Evolutionary conservation across 1,140 invertebrate genomes (phyloP).

Genomic region (Cotesia chilonis): DNA sequence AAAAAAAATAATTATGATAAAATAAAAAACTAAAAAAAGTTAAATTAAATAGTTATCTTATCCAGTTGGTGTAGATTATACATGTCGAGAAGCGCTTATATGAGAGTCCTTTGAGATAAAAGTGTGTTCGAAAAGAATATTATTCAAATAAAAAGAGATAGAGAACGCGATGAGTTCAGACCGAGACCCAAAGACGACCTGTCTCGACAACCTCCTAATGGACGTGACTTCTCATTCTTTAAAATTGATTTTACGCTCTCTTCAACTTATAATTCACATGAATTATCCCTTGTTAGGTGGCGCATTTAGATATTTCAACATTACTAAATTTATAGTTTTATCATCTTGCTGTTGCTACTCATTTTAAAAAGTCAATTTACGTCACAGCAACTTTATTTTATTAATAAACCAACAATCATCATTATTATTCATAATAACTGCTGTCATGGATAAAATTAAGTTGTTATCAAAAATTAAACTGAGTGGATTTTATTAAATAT

Average conservation of each 20-base stretch:
- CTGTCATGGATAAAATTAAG: too few species aligned
- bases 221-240: conserved; percentile 18
- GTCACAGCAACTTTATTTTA: background rate
- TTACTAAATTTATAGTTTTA: conserved; percentile 4
- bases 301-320: conserved; percentile 9
- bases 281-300: conserved; percentile 13
- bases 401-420: too few species aligned
- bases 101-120: conserved; percentile 21
- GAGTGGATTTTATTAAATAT: too few species aligned
- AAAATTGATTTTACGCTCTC: conserved; percentile 21
- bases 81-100: conserved; percentile 10
- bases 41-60: conserved; percentile 22
- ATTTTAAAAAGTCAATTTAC: conserved; percentile 7
- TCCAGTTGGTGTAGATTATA: conserved; percentile 22
- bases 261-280: conserved; percentile 6
- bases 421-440: too few species aligned
- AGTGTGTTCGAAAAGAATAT: conserved; percentile 5
- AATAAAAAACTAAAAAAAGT: too few species aligned
- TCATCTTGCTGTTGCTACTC: too few species aligned
- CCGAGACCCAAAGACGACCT: background rate
- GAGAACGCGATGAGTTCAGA: background rate
- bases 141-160: background rate
- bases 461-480: too few species aligned
- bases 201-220: conserved; percentile 12
- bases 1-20: too few species aligned